Evolutionary conservation across 2,888 invertebrate genomes (phyloP).

Genomic region (Protonemura montana): DNA sequence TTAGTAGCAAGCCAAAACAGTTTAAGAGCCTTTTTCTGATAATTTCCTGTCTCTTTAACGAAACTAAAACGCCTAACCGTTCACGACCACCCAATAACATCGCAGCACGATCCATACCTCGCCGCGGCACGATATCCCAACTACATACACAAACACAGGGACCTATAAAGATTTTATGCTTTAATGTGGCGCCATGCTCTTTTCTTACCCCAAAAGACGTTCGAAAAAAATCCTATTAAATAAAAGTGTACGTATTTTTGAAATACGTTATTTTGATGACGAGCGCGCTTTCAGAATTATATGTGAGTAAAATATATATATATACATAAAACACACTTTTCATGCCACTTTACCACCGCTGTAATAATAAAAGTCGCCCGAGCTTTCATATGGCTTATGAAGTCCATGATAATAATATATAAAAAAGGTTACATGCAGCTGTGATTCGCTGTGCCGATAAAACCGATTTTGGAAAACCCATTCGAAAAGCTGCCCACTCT

Average conservation of each 20-base stretch:
- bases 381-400: background rate
- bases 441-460: background rate
- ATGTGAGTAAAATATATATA: background rate
- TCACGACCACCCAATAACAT: background rate
- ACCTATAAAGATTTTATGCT: background rate
- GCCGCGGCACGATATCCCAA: background rate
- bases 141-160: background rate
- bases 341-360: background rate
- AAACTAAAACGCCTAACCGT: background rate
- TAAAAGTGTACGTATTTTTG: background rate
- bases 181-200: background rate
- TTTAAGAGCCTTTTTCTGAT: background rate
- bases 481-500: background rate
- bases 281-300: background rate
- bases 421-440: background rate
- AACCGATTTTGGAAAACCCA: background rate
- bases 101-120: background rate
- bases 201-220: background rate
- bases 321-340: conserved; percentile 1
- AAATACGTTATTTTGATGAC: background rate
- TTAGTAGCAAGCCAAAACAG: conserved; percentile 7
- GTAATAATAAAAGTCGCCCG: background rate
- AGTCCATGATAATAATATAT: background rate
- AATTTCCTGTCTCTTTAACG: background rate
- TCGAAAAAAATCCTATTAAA: conserved; percentile 9